These are phyloP conservation scores for Cricetomys ansorgei DNA, from an alignment of 2,113 vertebrate species.

Conservation along the genomic window DNA sequence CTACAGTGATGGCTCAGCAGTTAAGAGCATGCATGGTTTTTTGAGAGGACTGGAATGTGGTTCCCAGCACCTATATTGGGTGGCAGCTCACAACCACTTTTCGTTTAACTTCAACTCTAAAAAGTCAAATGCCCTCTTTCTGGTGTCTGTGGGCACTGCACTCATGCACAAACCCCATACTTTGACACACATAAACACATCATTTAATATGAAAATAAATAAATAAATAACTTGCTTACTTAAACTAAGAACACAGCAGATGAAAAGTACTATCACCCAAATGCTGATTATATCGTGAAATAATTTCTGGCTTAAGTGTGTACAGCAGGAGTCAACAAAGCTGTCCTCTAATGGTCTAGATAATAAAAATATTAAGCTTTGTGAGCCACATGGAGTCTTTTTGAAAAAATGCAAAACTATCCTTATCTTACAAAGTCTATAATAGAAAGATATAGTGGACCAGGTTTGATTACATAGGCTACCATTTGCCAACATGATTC, in stretches of 20 bases:
- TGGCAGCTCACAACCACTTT: not conserved
- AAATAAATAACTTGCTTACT: not conserved
- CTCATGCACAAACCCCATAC: not conserved
- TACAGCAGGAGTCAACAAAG: not conserved
- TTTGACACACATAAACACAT: not conserved
- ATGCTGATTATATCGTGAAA: not conserved
- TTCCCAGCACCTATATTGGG: not conserved
- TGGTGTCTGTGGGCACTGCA: not conserved
- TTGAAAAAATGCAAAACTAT: conserved; percentile 49
- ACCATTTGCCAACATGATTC: not conserved
- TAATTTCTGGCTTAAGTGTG: not conserved
- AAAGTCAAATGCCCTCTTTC: not conserved
- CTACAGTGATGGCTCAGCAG: not conserved
- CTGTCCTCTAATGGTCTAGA: not conserved
- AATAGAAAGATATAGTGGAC: not conserved
- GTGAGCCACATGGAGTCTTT: not conserved
- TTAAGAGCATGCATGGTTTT: not conserved
- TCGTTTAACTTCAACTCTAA: not conserved
- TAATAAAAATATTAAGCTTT: not conserved
- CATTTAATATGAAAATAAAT: not conserved
- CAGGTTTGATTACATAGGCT: conserved; percentile 17
- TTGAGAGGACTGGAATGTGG: not conserved
- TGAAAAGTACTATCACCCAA: conserved; percentile 33
- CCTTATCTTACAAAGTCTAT: not conserved
- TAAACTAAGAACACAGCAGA: conserved; percentile 46